Evolutionary conservation across 2,113 vertebrate species (phyloP).

Genomic region (Poeciliopsis retropinna): DNA sequence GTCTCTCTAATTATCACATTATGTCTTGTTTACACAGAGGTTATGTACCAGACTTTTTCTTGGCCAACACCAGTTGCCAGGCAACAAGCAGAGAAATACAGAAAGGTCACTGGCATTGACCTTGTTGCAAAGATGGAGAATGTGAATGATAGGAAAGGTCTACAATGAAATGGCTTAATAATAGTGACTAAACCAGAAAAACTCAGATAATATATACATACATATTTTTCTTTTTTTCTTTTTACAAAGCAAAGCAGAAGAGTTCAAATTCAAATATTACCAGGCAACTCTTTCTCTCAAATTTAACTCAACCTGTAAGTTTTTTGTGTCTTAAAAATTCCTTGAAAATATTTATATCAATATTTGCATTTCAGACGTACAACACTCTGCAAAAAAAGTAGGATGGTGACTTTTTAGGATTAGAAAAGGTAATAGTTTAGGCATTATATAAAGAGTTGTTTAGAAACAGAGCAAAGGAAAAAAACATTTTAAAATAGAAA

Average conservation of each 20-base stretch:
- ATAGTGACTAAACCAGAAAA: background rate
- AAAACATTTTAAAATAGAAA: background rate
- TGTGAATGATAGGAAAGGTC: slow-evolving; percentile 1
- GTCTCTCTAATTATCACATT: slow-evolving; percentile 31
- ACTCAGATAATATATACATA: background rate
- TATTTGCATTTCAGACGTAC: background rate
- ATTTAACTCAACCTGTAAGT: background rate
- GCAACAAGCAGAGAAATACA: slow-evolving; percentile 20
- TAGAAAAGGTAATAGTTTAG: background rate
- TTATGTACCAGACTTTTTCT: slow-evolving; percentile 20
- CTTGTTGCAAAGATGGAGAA: slow-evolving; percentile 6
- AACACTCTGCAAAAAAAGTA: background rate
- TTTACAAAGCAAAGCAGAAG: background rate
- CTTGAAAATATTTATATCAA: background rate
- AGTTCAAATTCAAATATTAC: background rate
- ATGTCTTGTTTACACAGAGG: slow-evolving; percentile 23
- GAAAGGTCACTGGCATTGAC: slow-evolving; percentile 14
- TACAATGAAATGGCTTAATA: slow-evolving; percentile 1
- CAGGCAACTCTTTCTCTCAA: background rate
- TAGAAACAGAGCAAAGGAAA: background rate
- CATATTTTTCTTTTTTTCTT: background rate
- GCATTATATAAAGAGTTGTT: background rate
- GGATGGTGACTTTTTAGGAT: background rate
- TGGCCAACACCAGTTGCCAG: slow-evolving; percentile 16
- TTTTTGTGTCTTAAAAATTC: background rate